Conservation (phyloP, 2,797 vertebrate species). For the Mionectes olivaceus region DNA sequence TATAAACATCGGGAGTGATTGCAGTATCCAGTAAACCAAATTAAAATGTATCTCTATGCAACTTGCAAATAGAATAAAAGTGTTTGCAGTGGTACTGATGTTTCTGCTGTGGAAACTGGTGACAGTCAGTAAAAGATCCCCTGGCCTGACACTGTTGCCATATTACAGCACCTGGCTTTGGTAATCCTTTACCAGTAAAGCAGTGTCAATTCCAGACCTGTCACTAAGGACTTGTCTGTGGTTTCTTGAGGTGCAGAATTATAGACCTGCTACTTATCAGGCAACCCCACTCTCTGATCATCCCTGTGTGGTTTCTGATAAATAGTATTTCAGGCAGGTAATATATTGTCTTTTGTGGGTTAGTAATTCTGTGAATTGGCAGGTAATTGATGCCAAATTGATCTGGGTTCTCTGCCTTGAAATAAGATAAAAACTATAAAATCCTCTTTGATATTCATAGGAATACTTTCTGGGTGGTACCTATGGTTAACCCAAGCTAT, state of each 20-base stretch:
- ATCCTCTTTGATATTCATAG: constrained; percentile 13
- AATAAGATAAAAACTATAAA: background rate
- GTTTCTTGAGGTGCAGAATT: constrained; percentile 15
- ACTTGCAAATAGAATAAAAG: background rate
- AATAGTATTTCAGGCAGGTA: constrained; percentile 14
- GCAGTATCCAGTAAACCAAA: background rate
- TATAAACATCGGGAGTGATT: background rate
- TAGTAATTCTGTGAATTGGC: constrained; percentile 39
- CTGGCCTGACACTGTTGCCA: background rate
- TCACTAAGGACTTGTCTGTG: background rate
- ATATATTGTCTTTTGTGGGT: background rate
- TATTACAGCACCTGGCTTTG: background rate
- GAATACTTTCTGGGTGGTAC: background rate
- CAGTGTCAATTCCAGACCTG: background rate
- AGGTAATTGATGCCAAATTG: constrained; percentile 26
- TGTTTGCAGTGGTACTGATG: background rate
- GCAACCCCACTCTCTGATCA: background rate
- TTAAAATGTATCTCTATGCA: background rate
- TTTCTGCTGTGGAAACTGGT: background rate
- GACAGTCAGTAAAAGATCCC: background rate
- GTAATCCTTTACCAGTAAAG: background rate
- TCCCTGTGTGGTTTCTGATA: background rate
- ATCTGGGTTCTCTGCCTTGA: background rate
- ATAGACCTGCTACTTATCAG: background rate
- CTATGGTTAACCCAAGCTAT: constrained; percentile 17